A percentile compares a stretch with the other conserved stretches of the same genome.
phyloP scores from a whole-genome alignment of 2,888 invertebrate species.

The Dasypogon diadema region DNA sequence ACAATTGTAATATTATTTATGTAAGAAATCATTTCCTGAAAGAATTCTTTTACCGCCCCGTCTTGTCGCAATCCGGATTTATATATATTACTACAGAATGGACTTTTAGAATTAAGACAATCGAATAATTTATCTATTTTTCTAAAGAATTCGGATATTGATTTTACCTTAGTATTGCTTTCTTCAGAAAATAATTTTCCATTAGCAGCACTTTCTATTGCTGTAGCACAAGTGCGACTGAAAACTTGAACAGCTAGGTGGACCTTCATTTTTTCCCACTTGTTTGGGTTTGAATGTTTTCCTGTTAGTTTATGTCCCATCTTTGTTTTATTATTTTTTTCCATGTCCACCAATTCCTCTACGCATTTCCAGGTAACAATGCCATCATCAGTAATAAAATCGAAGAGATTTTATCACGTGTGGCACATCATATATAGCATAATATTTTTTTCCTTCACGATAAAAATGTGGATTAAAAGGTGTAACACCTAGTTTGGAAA shows the following conservation, averaged over 20 bases:
- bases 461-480: neutral
- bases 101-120: constrained; percentile 43
- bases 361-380: constrained; percentile 48
- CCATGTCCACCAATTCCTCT: constrained; percentile 17
- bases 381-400: constrained; percentile 43
- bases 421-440: constrained; percentile 43
- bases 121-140: constrained; percentile 45
- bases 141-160: constrained; percentile 35
- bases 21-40: neutral
- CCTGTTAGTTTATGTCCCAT: constrained; percentile 46
- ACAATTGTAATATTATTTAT: too few species aligned
- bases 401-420: constrained; percentile 47
- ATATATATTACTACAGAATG: constrained; percentile 30
- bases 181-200: constrained; percentile 34
- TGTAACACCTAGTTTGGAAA: neutral
- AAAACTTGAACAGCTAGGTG: constrained; percentile 25
- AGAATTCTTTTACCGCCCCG: constrained; percentile 9
- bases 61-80: constrained; percentile 1
- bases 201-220: constrained; percentile 15
- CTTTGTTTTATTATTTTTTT: constrained; percentile 20
- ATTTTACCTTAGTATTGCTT: constrained; percentile 5
- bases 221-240: constrained; percentile 41
- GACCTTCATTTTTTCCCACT: constrained; percentile 49
- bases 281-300: constrained; percentile 45
- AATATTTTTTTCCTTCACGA: neutral